Evolutionary conservation across 2,888 invertebrate species (phyloP), one percentile per base, ranked within the genome.

Genomic region (Selenia dentaria): DNA sequence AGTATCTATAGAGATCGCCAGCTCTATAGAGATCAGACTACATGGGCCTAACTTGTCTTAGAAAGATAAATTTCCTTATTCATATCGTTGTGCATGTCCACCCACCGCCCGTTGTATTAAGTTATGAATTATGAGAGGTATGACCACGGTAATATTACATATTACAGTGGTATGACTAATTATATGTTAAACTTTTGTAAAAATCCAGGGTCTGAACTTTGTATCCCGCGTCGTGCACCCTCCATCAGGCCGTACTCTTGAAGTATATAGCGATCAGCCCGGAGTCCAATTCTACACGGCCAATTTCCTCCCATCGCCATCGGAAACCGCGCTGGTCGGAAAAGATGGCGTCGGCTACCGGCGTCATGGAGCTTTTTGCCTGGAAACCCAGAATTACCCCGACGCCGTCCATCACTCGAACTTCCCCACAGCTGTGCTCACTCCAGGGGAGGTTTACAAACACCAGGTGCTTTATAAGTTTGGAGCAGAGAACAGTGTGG

Each of bases 371-470:
- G 96, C 95, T 1, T 94, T 98, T 65, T 98, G 97, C 69, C 86
- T 98, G 42, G 98, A 98, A 79, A 96, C 98, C 0, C 98, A 98
- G 86, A 96, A 96, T 70, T 98, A 94, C 86, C 98, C 98, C 0
- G 96, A 98, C 82, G 96, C 97, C 4, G 91, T 96, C 0, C 95
- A 98, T 85, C 94, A 96, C 92, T 60, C 79, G 5, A 94, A 94
- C 62, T 97, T 97, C 70, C 96, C 96, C 0, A 92, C 92, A 11
- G 91, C 93, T 9, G 83, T 96, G 22, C 67, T 96, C 51, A 90
- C 91, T 55, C 96, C 96, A 5, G 95, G 94, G 0, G 90, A 95
- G 22, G 74, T 91, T 0, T 97, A 96, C 62, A 79, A 81, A n/a
- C 96, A 96, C 59, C 90, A 85, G 28, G 94, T 95, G 0, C 87